Evolutionary conservation across 2,888 invertebrate genomes (phyloP).

Genomic region (Caenorhabditis auriculariae): DNA sequence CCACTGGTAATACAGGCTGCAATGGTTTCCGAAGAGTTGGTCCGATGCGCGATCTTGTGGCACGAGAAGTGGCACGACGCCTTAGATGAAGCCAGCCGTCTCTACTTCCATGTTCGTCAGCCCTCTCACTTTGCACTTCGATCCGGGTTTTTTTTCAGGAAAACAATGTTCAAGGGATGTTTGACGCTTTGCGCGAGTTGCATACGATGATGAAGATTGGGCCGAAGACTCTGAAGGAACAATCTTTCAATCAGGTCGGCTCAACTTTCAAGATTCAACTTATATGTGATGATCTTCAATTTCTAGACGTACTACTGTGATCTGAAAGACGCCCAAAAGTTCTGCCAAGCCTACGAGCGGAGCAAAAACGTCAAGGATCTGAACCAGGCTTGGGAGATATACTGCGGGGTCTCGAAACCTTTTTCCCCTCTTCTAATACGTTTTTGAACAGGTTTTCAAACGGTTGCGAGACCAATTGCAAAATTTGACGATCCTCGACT

Average conservation of each 20-base stretch:
- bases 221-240: constrained; percentile 92
- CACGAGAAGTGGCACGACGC: constrained; percentile 99
- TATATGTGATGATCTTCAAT: constrained; percentile 2
- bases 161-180: constrained; percentile 92
- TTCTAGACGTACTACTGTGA: constrained; percentile 84
- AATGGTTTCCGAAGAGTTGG: constrained; percentile 81
- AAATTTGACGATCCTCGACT: constrained; percentile 66
- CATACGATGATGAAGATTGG: constrained; percentile 84
- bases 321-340: constrained; percentile 88
- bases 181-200: constrained; percentile 88
- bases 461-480: constrained; percentile 92
- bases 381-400: constrained; percentile 93
- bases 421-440: neutral
- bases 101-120: constrained; percentile 81
- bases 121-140: constrained; percentile 4
- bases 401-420: constrained; percentile 75
- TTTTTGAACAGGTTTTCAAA: constrained; percentile 75
- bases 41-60: constrained; percentile 88
- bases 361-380: constrained; percentile 85
- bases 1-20: constrained; percentile 12
- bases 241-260: constrained; percentile 87
- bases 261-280: neutral
- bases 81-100: constrained; percentile 67
- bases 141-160: constrained; percentile 72
- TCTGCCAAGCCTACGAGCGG: constrained; percentile 85